A percentile compares a stretch with the other conserved stretches of the same genome.
phyloP scores from a whole-genome alignment of 2,888 invertebrate species.

The Syritta pipiens region DNA sequence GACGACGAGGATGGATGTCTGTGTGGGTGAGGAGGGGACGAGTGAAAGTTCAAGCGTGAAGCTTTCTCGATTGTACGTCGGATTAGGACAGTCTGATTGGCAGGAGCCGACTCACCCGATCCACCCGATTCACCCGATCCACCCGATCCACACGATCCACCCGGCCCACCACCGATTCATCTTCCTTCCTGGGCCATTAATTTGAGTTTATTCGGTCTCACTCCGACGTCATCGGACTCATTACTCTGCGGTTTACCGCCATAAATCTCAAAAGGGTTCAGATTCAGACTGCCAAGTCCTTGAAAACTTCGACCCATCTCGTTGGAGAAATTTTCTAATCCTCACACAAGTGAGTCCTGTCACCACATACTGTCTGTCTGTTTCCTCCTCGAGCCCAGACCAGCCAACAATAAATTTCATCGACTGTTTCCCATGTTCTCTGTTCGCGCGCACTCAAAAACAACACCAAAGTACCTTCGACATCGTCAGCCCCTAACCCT shows the following conservation, averaged over 20 bases:
- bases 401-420: background rate
- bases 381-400: background rate
- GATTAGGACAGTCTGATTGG: slow-evolving; percentile 15
- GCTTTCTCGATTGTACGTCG: slow-evolving; percentile 28
- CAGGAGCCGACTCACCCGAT: background rate
- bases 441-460: slow-evolving; percentile 7
- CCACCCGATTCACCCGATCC: background rate
- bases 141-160: background rate
- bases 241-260: too few relatives aligned
- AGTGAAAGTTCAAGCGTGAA: slow-evolving; percentile 32
- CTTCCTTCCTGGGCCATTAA: too few relatives aligned
- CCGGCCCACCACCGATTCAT: too few relatives aligned
- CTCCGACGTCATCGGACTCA: too few relatives aligned
- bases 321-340: too few relatives aligned
- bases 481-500: too few relatives aligned
- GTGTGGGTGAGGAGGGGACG: background rate
- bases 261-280: too few relatives aligned
- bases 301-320: too few relatives aligned
- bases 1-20: background rate
- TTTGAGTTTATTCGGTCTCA: too few relatives aligned
- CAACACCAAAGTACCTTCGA: slow-evolving; percentile 20
- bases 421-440: slow-evolving; percentile 13
- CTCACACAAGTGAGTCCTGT: background rate
- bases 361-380: background rate
- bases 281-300: too few relatives aligned